Evolutionary conservation across 2,113 vertebrate species (phyloP).

Genomic region (Perca flavescens): DNA sequence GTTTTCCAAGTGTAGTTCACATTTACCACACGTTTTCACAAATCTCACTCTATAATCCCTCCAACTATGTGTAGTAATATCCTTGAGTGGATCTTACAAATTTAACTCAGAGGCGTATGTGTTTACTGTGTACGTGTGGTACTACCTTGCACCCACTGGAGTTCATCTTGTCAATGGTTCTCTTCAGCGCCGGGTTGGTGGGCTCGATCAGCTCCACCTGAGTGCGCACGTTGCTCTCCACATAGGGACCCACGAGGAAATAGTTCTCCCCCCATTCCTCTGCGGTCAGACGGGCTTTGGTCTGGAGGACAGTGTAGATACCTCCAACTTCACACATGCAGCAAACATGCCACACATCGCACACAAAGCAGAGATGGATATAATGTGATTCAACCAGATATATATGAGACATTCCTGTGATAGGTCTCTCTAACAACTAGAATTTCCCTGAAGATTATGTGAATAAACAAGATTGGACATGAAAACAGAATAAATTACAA

Average conservation of each 20-base stretch:
- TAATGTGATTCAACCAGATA: conserved; percentile 3
- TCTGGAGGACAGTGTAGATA: conserved; percentile 96
- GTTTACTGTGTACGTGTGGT: conserved; percentile 24
- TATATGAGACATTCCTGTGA: not conserved
- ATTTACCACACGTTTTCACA: conserved; percentile 6
- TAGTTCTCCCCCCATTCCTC: conserved; percentile 96
- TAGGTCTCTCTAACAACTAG: not conserved
- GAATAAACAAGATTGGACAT: not conserved
- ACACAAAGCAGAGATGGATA: conserved; percentile 25
- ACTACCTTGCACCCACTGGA: conserved; percentile 93
- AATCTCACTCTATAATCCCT: conserved; percentile 10
- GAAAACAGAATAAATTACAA: no score
- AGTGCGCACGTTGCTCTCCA: conserved; percentile 92
- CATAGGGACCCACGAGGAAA: conserved; percentile 93
- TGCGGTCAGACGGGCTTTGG: conserved; percentile 92
- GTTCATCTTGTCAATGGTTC: conserved; percentile 93
- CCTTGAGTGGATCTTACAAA: not conserved
- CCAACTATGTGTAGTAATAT: not conserved
- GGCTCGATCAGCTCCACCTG: conserved; percentile 95
- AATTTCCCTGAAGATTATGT: not conserved
- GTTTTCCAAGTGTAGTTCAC: not conserved
- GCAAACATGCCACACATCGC: conserved; percentile 30
- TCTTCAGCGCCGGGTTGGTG: conserved; percentile 86
- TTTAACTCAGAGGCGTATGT: conserved; percentile 28
- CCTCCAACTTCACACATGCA: conserved; percentile 87